phyloP scores from a whole-genome alignment of 2,888 invertebrate genomes.

The Dermolepida albohirtum region DNA sequence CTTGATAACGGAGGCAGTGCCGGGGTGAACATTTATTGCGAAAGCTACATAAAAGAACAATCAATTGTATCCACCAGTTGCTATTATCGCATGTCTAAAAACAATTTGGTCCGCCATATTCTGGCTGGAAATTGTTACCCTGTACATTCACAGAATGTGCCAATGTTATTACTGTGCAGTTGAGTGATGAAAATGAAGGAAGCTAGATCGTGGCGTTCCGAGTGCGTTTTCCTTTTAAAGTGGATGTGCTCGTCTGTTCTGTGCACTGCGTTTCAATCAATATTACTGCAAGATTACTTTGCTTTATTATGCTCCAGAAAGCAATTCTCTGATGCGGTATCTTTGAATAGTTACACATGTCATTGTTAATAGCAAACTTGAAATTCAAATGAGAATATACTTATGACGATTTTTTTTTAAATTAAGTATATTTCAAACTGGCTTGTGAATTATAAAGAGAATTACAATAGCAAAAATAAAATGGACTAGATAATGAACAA shows the following conservation, averaged over 20 bases:
- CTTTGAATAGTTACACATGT: not conserved
- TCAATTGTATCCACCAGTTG: conserved; percentile 16
- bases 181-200: not conserved
- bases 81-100: conserved; percentile 19
- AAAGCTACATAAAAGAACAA: conserved; percentile 7
- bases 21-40: not conserved
- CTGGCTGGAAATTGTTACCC: conserved; percentile 15
- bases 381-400: not conserved
- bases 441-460: no score
- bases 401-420: no score
- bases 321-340: conserved; percentile 14
- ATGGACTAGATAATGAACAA: no score
- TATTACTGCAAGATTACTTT: conserved; percentile 15
- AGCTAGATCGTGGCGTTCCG: conserved; percentile 5
- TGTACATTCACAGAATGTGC: conserved; percentile 1
- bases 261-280: conserved; percentile 20
- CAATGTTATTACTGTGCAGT: conserved; percentile 10
- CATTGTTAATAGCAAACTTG: conserved; percentile 1
- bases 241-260: conserved; percentile 21
- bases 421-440: no score
- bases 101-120: not conserved
- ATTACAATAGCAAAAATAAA: no score
- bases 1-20: not conserved
- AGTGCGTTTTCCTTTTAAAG: conserved; percentile 20
- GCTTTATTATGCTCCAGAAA: conserved; percentile 20